These are phyloP conservation scores for Heliocidaris tuberculata DNA, from an alignment of 35 echinoderm and acorn worm species.

Conservation along the genomic window DNA sequence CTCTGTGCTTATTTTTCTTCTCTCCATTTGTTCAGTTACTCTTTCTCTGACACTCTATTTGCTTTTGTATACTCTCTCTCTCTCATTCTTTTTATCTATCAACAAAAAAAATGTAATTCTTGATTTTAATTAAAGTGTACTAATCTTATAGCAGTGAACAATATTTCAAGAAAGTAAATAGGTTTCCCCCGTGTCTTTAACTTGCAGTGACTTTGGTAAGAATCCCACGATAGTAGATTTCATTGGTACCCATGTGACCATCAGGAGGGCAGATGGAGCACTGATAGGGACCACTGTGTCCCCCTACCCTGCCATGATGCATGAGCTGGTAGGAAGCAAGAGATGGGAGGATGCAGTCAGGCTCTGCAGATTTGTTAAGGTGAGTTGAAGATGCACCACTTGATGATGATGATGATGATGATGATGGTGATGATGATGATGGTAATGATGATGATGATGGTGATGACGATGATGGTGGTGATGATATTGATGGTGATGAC, in stretches of 20 bases:
- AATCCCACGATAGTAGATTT: conserved; percentile 90
- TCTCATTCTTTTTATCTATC: background rate
- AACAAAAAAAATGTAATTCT: background rate
- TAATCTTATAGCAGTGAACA: too few species aligned
- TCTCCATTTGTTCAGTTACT: background rate
- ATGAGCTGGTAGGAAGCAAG: conserved; percentile 79
- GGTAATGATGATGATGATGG: background rate
- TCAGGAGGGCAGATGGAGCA: conserved; percentile 89
- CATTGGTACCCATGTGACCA: conserved; percentile 91
- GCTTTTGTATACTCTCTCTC: background rate
- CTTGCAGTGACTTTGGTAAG: conserved; percentile 92
- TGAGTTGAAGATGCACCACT: conserved; percentile 35
- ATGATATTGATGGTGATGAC: background rate
- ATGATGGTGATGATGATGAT: background rate
- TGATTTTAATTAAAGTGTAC: too few species aligned
- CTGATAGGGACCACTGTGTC: conserved; percentile 85
- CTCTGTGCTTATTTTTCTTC: background rate
- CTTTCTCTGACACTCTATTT: background rate
- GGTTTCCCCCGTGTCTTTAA: background rate
- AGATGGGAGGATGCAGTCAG: conserved; percentile 97
- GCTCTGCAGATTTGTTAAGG: conserved; percentile 97
- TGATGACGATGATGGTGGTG: background rate
- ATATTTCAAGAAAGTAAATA: too few species aligned
- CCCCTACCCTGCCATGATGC: conserved; percentile 85
- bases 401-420: background rate